A percentile compares a stretch with the other conserved stretches of the same genome.
Conservation (phyloP, 2,797 vertebrate species). For the Euphonia xanthogaster region DNA sequence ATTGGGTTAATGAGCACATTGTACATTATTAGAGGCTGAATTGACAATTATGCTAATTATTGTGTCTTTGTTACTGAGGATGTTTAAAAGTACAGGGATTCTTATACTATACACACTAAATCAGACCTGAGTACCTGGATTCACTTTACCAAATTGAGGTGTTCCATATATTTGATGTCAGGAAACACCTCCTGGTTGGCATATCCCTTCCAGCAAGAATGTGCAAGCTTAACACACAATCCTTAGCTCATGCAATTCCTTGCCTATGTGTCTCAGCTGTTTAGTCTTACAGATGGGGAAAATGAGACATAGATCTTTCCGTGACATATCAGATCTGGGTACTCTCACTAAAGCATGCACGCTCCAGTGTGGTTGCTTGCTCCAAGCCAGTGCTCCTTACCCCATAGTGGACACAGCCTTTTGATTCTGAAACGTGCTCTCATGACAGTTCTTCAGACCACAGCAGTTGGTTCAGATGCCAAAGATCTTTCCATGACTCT, state of each 20-base stretch:
- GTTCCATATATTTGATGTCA: neutral
- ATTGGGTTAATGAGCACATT: slow-evolving; percentile 53
- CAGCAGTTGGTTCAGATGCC: neutral
- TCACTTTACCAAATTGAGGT: neutral
- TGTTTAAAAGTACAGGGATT: neutral
- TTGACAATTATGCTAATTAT: slow-evolving; percentile 47
- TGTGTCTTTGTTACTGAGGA: neutral
- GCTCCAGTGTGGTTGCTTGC: neutral
- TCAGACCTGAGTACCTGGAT: neutral
- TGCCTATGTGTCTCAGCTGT: neutral
- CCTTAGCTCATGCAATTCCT: neutral
- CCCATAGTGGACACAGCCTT: neutral
- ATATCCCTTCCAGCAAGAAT: neutral
- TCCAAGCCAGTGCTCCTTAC: neutral
- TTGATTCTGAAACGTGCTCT: neutral
- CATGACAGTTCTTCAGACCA: neutral
- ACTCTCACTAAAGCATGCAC: neutral
- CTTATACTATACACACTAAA: neutral
- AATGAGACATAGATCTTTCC: neutral
- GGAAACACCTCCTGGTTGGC: neutral
- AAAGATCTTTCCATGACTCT: neutral
- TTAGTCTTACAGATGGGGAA: neutral
- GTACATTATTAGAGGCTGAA: slow-evolving; percentile 43
- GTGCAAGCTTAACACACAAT: neutral
- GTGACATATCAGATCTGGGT: neutral